Evolutionary conservation across 2,888 invertebrate genomes (phyloP).

Genomic region (Caenorhabditis panamensis): DNA sequence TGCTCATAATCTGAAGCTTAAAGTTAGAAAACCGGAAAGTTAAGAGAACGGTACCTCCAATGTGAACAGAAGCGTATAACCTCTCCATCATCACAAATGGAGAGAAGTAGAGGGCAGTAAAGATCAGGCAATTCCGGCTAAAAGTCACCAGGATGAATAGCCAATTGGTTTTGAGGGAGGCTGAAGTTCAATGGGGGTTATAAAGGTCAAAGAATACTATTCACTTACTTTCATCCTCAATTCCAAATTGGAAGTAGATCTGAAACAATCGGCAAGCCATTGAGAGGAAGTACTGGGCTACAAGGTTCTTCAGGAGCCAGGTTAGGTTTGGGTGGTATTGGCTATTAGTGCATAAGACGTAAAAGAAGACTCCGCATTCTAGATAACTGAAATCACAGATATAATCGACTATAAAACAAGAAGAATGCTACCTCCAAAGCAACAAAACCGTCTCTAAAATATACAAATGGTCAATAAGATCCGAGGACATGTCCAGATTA

Average conservation of each 20-base stretch:
- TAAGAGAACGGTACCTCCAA: slow-evolving; percentile 37
- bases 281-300: slow-evolving; percentile 62
- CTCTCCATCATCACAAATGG: slow-evolving; percentile 65
- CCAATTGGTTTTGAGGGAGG: slow-evolving; percentile 23
- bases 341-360: slow-evolving; percentile 60
- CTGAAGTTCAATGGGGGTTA: slow-evolving; percentile 3
- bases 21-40: not conserved
- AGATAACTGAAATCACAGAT: slow-evolving; percentile 65
- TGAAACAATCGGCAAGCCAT: slow-evolving; percentile 63
- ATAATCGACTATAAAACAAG: too few species aligned
- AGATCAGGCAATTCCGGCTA: slow-evolving; percentile 57
- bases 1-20: slow-evolving; percentile 58
- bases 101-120: slow-evolving; percentile 65
- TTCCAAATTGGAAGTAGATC: slow-evolving; percentile 58
- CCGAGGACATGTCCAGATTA: slow-evolving; percentile 47
- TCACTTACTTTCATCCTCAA: slow-evolving; percentile 49
- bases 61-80: slow-evolving; percentile 58
- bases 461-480: slow-evolving; percentile 53
- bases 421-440: slow-evolving; percentile 55
- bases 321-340: slow-evolving; percentile 66
- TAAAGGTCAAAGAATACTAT: not conserved
- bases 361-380: slow-evolving; percentile 62
- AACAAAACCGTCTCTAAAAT: slow-evolving; percentile 53
- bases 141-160: slow-evolving; percentile 56
- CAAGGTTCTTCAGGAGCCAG: slow-evolving; percentile 60